phyloP scores from a whole-genome alignment of 2,113 vertebrate species.

The Scomber colias region DNA sequence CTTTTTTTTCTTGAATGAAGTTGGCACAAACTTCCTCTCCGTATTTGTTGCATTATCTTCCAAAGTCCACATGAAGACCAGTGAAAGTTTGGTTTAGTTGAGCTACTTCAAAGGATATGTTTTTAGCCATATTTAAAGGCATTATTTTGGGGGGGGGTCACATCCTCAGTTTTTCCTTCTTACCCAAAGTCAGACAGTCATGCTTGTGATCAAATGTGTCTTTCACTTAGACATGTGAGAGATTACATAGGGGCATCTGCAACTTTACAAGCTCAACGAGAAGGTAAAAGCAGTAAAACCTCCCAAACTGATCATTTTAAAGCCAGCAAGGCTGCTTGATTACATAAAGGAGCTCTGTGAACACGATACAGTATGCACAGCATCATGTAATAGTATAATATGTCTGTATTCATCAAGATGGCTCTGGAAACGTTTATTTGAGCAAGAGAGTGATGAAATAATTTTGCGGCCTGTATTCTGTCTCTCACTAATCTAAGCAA shows the following conservation, averaged over 20 bases:
- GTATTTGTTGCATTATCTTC: constrained; percentile 31
- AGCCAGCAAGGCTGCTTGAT: not conserved
- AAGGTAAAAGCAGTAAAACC: not conserved
- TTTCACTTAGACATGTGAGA: not conserved
- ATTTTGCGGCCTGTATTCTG: constrained; percentile 21
- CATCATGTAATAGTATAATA: not conserved
- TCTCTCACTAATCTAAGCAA: constrained; percentile 50
- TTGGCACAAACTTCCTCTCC: constrained; percentile 48
- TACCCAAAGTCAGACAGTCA: not conserved
- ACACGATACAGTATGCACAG: not conserved
- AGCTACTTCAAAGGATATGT: constrained; percentile 9
- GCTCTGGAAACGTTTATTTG: constrained; percentile 60
- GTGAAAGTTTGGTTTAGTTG: constrained; percentile 7
- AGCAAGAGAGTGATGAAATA: constrained; percentile 50
- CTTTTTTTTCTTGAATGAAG: constrained; percentile 16
- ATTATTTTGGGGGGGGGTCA: not conserved
- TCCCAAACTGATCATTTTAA: not conserved
- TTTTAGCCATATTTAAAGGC: constrained; percentile 16
- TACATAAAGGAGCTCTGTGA: constrained; percentile 1
- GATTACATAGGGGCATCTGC: not conserved
- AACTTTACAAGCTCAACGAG: not conserved
- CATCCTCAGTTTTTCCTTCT: not conserved
- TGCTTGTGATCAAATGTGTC: not conserved
- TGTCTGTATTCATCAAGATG: constrained; percentile 11
- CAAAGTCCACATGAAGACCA: constrained; percentile 10